Evolutionary conservation across 2,797 vertebrate species (phyloP).

Genomic region (Rhynchotus rufescens): DNA sequence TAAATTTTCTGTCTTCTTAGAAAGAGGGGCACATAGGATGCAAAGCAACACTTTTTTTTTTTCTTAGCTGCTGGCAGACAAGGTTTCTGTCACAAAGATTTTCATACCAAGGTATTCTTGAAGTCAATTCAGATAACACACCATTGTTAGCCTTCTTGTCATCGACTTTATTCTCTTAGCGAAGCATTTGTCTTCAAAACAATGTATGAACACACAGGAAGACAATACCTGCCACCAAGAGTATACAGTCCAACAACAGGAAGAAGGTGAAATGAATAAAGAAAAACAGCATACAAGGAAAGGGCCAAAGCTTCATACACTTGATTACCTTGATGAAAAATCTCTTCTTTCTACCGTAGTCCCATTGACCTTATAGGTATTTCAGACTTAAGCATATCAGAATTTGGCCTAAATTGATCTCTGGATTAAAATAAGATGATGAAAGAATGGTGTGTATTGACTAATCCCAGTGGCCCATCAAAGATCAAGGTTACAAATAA

Average conservation of each 20-base stretch:
- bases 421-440: not conserved
- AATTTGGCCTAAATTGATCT: not conserved
- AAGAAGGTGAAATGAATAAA: not conserved
- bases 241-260: not conserved
- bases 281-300: not conserved
- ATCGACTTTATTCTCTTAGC: not conserved
- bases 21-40: not conserved
- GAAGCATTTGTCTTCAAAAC: not conserved
- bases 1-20: not conserved
- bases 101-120: not conserved
- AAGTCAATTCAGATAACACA: not conserved
- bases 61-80: not conserved
- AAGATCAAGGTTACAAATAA: not conserved
- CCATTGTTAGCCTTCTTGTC: not conserved
- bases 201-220: not conserved
- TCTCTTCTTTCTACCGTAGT: not conserved
- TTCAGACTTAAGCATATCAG: not conserved
- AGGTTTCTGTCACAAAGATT: not conserved
- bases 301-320: not conserved
- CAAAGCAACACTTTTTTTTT: not conserved
- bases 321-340: not conserved
- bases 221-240: not conserved
- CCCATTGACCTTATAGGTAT: not conserved
- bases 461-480: not conserved
- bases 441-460: not conserved